These are phyloP conservation scores for Apodemia zela DNA, from an alignment of 2,888 invertebrate species.

Conservation along the genomic window DNA sequence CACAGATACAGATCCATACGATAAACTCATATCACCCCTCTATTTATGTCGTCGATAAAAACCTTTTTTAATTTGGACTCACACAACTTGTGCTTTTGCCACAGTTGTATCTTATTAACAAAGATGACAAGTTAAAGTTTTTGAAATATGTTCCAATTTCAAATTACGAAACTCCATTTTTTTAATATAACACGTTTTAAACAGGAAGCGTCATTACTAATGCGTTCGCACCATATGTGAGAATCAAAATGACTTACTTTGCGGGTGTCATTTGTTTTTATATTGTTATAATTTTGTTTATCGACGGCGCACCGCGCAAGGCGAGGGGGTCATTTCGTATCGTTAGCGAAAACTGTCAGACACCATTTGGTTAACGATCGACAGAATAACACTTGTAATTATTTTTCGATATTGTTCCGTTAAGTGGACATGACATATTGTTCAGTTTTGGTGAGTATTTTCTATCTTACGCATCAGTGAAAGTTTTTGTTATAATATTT, in stretches of 20 bases:
- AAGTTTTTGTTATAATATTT: neutral
- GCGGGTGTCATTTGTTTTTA: slow-evolving; percentile 43
- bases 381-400: slow-evolving; percentile 49
- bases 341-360: slow-evolving; percentile 58
- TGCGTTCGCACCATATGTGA: slow-evolving; percentile 64
- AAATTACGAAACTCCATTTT: slow-evolving; percentile 39
- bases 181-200: slow-evolving; percentile 26
- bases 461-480: neutral
- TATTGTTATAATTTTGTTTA: slow-evolving; percentile 65
- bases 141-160: slow-evolving; percentile 24
- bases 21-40: too few relatives aligned
- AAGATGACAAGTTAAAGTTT: slow-evolving; percentile 24
- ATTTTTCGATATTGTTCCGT: slow-evolving; percentile 43
- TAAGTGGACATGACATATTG: slow-evolving; percentile 35
- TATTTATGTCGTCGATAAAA: neutral
- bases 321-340: slow-evolving; percentile 44
- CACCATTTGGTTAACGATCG: slow-evolving; percentile 47
- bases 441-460: slow-evolving; percentile 3
- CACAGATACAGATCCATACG: too few relatives aligned
- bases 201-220: slow-evolving; percentile 57
- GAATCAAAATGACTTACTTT: slow-evolving; percentile 52
- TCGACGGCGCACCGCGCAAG: slow-evolving; percentile 38
- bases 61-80: neutral
- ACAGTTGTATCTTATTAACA: slow-evolving; percentile 18
- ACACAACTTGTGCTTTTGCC: neutral